Conservation (phyloP, 2,113 vertebrate species). For the Agelaius tricolor region DNA sequence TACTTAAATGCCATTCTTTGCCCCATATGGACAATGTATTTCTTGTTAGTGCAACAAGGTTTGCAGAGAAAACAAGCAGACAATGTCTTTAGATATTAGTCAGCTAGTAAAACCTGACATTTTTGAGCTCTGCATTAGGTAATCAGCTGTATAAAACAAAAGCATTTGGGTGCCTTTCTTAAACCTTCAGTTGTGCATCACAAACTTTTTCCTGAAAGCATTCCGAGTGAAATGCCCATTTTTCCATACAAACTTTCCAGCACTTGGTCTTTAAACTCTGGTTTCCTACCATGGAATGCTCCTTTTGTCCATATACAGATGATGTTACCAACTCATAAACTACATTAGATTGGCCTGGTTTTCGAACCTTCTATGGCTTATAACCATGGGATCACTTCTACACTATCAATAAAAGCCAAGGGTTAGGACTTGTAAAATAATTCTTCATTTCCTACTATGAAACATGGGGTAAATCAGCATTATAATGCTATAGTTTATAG, state of each 20-base stretch:
- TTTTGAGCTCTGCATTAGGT: not conserved
- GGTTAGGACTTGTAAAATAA: not conserved
- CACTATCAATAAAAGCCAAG: not conserved
- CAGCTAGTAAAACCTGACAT: conserved; percentile 19
- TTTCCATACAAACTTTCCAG: not conserved
- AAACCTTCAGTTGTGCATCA: not conserved
- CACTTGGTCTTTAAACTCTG: not conserved
- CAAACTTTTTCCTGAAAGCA: not conserved
- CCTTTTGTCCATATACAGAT: not conserved
- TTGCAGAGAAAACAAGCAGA: conserved; percentile 39
- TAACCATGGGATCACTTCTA: not conserved
- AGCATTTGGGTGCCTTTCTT: not conserved
- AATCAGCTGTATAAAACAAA: not conserved
- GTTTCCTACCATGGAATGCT: not conserved
- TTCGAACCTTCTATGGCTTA: not conserved
- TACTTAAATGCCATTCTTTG: conserved; percentile 49
- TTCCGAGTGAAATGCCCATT: not conserved
- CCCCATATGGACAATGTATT: conserved; percentile 47
- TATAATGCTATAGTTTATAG: not conserved
- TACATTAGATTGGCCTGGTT: not conserved
- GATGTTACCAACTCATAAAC: not conserved
- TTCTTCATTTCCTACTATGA: not conserved
- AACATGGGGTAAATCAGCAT: not conserved
- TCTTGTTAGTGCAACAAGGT: conserved; percentile 44
- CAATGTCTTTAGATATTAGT: not conserved